Conservation (phyloP, 2,113 vertebrate species). For the Poeciliopsis occidentalis region DNA sequence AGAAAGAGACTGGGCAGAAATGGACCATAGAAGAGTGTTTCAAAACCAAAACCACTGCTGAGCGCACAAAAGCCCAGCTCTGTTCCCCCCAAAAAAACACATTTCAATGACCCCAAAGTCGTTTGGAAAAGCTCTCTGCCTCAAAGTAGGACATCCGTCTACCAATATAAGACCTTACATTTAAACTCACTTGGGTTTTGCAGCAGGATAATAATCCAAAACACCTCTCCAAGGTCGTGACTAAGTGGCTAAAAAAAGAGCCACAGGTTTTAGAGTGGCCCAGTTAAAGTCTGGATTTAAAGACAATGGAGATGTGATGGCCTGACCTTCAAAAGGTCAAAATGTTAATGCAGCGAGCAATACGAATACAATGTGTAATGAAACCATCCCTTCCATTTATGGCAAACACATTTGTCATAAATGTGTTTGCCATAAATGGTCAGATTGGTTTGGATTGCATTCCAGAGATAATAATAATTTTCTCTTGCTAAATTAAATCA, state of each 20-base stretch:
- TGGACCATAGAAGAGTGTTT: background rate
- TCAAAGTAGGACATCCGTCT: background rate
- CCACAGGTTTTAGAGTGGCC: background rate
- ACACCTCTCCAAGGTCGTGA: background rate
- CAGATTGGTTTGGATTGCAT: background rate
- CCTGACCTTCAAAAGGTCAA: background rate
- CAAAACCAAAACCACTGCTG: background rate
- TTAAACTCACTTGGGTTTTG: background rate
- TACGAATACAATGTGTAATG: background rate
- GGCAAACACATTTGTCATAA: background rate
- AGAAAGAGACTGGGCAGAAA: background rate
- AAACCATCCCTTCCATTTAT: background rate
- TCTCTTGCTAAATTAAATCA: background rate
- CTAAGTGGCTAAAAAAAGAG: background rate
- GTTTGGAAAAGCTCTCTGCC: background rate
- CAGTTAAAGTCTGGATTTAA: background rate
- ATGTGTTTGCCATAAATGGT: no score
- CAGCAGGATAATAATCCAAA: background rate
- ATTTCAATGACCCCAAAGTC: background rate
- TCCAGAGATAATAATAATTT: no score
- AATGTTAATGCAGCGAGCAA: background rate
- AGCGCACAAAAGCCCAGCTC: background rate
- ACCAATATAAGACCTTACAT: background rate
- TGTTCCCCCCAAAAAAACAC: background rate
- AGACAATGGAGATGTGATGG: background rate